Conservation (phyloP, 2,113 vertebrate species). For the Campylomormyrus numenius region DNA sequence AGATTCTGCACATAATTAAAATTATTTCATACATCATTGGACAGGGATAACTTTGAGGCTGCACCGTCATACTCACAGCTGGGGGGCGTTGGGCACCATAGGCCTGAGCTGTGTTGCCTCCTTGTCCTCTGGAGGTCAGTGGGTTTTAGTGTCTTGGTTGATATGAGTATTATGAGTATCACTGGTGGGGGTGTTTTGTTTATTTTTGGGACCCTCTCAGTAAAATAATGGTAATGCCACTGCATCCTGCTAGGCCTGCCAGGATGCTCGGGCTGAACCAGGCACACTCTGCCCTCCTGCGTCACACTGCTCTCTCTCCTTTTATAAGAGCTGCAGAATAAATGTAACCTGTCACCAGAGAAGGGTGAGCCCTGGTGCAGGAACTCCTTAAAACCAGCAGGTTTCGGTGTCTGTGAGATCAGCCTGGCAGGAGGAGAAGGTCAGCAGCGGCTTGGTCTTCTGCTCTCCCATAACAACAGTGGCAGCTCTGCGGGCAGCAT, state of each 20-base stretch:
- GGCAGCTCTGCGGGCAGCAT: background rate
- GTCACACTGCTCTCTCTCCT: conserved; percentile 32
- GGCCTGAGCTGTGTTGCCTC: conserved; percentile 21
- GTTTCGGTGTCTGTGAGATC: background rate
- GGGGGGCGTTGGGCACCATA: conserved; percentile 20
- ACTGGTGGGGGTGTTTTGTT: background rate
- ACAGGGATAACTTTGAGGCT: background rate
- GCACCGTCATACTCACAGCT: background rate
- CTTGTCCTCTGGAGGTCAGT: conserved; percentile 22
- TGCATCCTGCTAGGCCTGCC: conserved; percentile 16
- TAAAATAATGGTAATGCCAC: conserved; percentile 26
- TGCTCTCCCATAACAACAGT: background rate
- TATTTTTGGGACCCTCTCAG: conserved; percentile 22
- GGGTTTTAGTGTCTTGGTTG: conserved; percentile 29
- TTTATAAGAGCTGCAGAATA: conserved; percentile 45
- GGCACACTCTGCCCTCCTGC: conserved; percentile 23
- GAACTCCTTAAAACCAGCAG: conserved; percentile 37
- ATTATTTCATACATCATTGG: background rate
- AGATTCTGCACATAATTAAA: background rate
- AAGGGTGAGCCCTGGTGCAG: conserved; percentile 46
- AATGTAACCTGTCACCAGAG: conserved; percentile 47
- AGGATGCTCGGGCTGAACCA: conserved; percentile 15
- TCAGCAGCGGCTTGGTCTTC: background rate
- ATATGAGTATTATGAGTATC: conserved; percentile 25
- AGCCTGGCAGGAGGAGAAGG: background rate